Evolutionary conservation across 2,888 invertebrate species (phyloP).

Genomic region (Electrophaes corylata): DNA sequence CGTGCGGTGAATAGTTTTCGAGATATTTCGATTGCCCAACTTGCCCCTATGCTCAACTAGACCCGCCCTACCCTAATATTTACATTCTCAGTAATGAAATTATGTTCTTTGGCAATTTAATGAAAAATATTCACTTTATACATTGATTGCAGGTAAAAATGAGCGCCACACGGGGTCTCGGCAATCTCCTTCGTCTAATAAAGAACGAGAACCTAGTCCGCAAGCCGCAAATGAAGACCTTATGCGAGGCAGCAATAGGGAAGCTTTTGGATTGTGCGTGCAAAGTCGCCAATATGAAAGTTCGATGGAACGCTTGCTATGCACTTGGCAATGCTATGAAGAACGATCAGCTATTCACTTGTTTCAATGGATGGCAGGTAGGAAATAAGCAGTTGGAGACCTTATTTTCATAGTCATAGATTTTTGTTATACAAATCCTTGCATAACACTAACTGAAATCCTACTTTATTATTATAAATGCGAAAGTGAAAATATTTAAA

Average conservation of each 20-base stretch:
- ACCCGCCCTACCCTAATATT: too few species aligned
- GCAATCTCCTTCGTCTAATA: conserved; percentile 89
- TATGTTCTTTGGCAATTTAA: too few species aligned
- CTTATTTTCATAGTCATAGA: neutral
- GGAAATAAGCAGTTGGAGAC: conserved; percentile 3
- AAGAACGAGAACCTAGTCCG: conserved; percentile 75
- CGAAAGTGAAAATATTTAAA: too few species aligned
- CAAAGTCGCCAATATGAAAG: conserved; percentile 91
- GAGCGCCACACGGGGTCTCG: conserved; percentile 92
- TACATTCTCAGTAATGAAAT: too few species aligned
- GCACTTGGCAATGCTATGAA: conserved; percentile 92
- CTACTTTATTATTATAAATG: too few species aligned
- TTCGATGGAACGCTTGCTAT: conserved; percentile 96
- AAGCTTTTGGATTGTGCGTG: conserved; percentile 88
- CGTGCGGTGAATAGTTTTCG: too few species aligned
- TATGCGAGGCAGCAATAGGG: conserved; percentile 85
- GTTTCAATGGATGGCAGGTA: conserved; percentile 83
- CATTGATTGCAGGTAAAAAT: conserved; percentile 81
- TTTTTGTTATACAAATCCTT: too few species aligned
- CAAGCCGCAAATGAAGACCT: conserved; percentile 75
- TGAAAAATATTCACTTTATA: too few species aligned
- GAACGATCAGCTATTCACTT: conserved; percentile 79
- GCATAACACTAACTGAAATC: too few species aligned
- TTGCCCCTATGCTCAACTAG: neutral
- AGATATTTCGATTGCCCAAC: too few species aligned